phyloP scores from a whole-genome alignment of 2,888 invertebrate genomes.

The Stenodera caucasica region DNA sequence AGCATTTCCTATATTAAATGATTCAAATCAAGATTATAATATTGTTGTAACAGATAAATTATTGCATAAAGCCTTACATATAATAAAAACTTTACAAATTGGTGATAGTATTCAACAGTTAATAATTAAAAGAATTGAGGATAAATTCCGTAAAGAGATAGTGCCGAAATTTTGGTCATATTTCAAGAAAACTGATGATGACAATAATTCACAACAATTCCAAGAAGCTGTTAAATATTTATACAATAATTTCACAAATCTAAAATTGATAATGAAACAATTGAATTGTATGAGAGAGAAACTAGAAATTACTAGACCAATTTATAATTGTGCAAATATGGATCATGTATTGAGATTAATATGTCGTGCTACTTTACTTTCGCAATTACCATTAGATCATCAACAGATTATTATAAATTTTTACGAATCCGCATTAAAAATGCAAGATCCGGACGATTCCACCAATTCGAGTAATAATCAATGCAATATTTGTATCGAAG shows the following conservation, averaged over 20 bases:
- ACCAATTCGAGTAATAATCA: constrained; percentile 53
- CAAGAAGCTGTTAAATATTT: constrained; percentile 68
- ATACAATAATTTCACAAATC: constrained; percentile 61
- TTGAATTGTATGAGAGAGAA: constrained; percentile 60
- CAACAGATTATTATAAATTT: constrained; percentile 72
- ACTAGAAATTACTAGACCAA: constrained; percentile 55
- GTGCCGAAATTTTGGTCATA: constrained; percentile 69
- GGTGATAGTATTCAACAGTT: constrained; percentile 51
- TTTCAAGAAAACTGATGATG: constrained; percentile 60
- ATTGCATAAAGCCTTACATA: constrained; percentile 46
- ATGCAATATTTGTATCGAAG: constrained; percentile 75
- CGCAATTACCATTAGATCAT: constrained; percentile 72
- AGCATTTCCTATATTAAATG: constrained; percentile 47
- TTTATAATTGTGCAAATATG: constrained; percentile 61
- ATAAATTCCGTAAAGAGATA: constrained; percentile 63
- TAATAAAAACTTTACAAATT: constrained; percentile 49
- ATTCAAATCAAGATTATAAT: constrained; percentile 23
- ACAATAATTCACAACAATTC: constrained; percentile 67
- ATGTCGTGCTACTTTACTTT: constrained; percentile 66
- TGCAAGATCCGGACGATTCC: constrained; percentile 47
- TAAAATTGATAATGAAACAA: constrained; percentile 60
- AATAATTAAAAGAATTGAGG: constrained; percentile 60
- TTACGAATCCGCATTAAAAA: constrained; percentile 73
- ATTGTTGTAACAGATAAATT: constrained; percentile 41
- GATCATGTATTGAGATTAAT: constrained; percentile 66